Conservation (phyloP, 2,797 vertebrate species). For the Adrianichthys oophorus region DNA sequence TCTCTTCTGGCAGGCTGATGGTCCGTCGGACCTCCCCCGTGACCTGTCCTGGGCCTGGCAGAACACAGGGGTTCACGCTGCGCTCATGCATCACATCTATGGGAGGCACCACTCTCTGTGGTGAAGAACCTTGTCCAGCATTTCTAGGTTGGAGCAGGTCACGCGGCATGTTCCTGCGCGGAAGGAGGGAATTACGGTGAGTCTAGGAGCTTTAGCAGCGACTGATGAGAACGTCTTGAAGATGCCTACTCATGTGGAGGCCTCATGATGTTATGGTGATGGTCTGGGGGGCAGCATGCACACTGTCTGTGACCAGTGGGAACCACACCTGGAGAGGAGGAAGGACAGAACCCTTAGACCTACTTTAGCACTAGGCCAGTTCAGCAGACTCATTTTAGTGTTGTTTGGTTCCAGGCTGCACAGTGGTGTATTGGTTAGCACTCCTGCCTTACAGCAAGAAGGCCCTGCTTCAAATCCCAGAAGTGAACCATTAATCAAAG, state of each 20-base stretch:
- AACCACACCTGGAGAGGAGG: conserved; percentile 31
- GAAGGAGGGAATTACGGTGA: too few relatives aligned
- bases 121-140: neutral
- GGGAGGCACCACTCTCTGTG: neutral
- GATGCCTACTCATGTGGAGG: neutral
- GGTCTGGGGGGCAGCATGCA: conserved; percentile 10
- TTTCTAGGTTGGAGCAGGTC: conserved; percentile 2
- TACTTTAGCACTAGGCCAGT: neutral
- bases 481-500: too few relatives aligned
- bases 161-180: neutral
- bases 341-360: neutral
- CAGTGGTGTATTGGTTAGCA: too few relatives aligned
- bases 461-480: too few relatives aligned
- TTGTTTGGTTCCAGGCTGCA: too few relatives aligned
- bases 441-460: too few relatives aligned
- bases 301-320: conserved; percentile 6
- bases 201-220: too few relatives aligned
- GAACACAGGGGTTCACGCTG: conserved; percentile 27
- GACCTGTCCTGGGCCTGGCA: conserved; percentile 37
- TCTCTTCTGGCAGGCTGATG: conserved; percentile 88
- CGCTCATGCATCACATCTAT: conserved; percentile 63
- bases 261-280: neutral
- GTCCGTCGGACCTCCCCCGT: conserved; percentile 80
- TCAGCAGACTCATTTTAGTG: neutral
- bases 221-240: too few relatives aligned